Percentiles rank a stretch among this genome's conserved stretches.
Evolutionary conservation across 2,888 invertebrate genomes (phyloP).

Genomic region (Macaria notata): DNA sequence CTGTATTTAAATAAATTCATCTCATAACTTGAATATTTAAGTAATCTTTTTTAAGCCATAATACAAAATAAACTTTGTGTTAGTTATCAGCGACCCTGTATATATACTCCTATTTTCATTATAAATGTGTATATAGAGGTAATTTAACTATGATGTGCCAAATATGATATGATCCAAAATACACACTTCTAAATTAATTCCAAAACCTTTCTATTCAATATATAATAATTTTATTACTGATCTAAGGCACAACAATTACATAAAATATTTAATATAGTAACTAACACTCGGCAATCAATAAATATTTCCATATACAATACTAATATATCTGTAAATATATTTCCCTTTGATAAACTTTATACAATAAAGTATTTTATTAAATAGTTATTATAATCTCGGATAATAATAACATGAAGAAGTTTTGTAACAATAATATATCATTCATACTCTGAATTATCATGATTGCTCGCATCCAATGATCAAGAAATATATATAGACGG

Average conservation of each 20-base stretch:
- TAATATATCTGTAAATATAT: slow-evolving; percentile 53
- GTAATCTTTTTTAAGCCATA: no score
- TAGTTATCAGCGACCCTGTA: no score
- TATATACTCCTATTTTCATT: no score
- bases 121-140: slow-evolving; percentile 14
- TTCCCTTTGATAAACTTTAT: slow-evolving; percentile 48
- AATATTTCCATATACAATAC: slow-evolving; percentile 41
- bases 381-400: slow-evolving; percentile 59
- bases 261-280: slow-evolving; percentile 40
- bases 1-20: no score
- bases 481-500: no score
- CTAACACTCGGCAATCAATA: slow-evolving; percentile 52
- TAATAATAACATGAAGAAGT: slow-evolving; percentile 68
- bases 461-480: slow-evolving; percentile 68
- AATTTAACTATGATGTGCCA: slow-evolving; percentile 44
- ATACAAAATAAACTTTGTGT: no score
- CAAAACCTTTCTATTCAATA: slow-evolving; percentile 32
- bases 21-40: no score
- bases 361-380: slow-evolving; percentile 49
- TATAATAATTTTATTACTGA: slow-evolving; percentile 57
- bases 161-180: slow-evolving; percentile 49
- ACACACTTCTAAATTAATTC: slow-evolving; percentile 61
- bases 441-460: slow-evolving; percentile 41
- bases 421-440: slow-evolving; percentile 73
- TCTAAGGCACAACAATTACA: slow-evolving; percentile 79